These are phyloP conservation scores for Platichthys stellatus DNA, from an alignment of 2,113 vertebrate genomes.

Conservation along the genomic window DNA sequence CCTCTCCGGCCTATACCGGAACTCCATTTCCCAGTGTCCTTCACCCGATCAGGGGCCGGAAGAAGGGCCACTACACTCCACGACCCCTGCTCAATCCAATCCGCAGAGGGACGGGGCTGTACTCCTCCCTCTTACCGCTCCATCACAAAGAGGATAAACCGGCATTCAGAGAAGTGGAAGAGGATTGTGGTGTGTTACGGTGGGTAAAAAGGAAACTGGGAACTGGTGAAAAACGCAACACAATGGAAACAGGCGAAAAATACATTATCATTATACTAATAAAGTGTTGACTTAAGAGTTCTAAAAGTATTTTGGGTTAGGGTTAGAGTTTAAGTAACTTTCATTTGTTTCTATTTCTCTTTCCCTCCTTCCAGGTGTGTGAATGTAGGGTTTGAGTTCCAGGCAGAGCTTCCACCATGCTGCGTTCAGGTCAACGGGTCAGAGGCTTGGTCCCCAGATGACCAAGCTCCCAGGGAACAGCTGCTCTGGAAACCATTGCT, in stretches of 20 bases:
- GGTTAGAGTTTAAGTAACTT: too few relatives aligned
- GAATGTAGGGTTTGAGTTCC: conserved; percentile 81
- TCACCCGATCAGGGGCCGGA: conserved; percentile 44
- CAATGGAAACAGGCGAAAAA: background rate
- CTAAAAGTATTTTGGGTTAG: too few relatives aligned
- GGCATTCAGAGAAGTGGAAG: conserved; percentile 24
- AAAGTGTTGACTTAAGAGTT: too few relatives aligned
- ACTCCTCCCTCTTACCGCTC: conserved; percentile 58
- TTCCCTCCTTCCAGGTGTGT: conserved; percentile 59
- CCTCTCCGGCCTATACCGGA: conserved; percentile 57
- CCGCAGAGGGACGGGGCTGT: conserved; percentile 79
- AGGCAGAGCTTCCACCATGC: conserved; percentile 76
- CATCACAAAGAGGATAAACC: conserved; percentile 26
- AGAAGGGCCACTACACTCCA: conserved; percentile 74
- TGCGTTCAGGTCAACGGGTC: background rate
- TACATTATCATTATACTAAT: background rate
- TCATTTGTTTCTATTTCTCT: too few relatives aligned
- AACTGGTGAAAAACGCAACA: background rate
- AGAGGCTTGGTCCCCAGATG: conserved; percentile 19
- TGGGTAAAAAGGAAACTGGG: conserved; percentile 49
- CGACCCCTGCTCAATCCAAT: conserved; percentile 81
- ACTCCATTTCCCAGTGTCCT: conserved; percentile 79
- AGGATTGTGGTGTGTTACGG: conserved; percentile 35
- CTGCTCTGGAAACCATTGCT: conserved; percentile 82
- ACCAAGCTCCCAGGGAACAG: conserved; percentile 60